Conservation (phyloP, 2,888 invertebrate genomes). For the Lamellibrachia satsuma region DNA sequence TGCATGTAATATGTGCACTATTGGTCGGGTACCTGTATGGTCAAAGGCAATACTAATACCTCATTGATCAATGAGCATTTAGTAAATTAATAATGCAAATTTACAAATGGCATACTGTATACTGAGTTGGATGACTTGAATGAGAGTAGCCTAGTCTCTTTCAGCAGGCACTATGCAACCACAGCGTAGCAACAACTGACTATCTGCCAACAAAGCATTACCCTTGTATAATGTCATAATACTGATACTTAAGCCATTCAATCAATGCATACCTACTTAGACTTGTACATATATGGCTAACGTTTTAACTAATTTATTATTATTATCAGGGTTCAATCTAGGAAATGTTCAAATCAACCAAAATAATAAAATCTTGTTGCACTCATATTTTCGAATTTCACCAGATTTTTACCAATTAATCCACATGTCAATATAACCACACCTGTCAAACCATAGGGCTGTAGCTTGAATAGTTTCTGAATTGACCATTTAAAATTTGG, state of each 20-base stretch:
- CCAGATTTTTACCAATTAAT: no score
- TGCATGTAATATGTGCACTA: background rate
- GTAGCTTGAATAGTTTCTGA: no score
- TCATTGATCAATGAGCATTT: background rate
- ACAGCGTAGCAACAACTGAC: background rate
- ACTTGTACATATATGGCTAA: no score
- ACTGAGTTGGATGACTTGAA: background rate
- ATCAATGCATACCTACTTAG: no score
- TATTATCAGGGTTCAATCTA: no score
- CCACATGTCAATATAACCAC: no score
- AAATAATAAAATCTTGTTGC: no score
- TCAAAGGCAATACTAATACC: background rate
- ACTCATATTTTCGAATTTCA: no score
- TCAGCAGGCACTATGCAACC: background rate
- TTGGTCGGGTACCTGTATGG: background rate
- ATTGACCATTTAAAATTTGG: no score
- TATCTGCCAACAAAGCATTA: background rate
- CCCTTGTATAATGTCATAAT: background rate
- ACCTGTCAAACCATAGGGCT: no score
- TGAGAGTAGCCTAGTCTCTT: background rate
- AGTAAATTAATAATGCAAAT: constrained; percentile 17
- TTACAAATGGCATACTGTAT: background rate
- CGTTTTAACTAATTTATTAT: no score
- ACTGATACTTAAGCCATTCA: background rate
- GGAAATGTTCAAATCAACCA: no score